Percentiles rank a stretch among this genome's conserved stretches.
phyloP scores from a whole-genome alignment of 2,888 invertebrate species.

The Melanargia galathea region DNA sequence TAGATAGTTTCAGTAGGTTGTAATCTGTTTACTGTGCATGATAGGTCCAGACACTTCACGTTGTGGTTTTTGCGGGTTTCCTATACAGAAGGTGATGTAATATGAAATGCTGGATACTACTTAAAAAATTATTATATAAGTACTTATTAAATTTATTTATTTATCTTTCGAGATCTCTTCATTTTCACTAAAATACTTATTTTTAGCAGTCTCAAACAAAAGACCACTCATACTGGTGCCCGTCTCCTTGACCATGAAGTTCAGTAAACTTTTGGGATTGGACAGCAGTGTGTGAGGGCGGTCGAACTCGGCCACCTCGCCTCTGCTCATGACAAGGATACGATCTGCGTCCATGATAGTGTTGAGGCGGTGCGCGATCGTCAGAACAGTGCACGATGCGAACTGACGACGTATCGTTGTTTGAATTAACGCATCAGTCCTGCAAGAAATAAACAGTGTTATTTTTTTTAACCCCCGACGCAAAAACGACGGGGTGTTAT shows the following conservation, averaged over 20 bases:
- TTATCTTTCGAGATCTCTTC: conserved; percentile 17
- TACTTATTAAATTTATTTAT: background rate
- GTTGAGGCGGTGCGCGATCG: conserved; percentile 94
- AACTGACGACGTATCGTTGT: conserved; percentile 90
- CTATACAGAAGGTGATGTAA: too few relatives aligned
- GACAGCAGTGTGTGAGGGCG: conserved; percentile 84
- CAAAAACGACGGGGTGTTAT: too few relatives aligned
- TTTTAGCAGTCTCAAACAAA: conserved; percentile 64
- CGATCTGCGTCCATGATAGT: conserved; percentile 96
- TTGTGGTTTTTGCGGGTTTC: too few relatives aligned
- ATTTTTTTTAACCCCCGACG: too few relatives aligned
- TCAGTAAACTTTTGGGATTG: conserved; percentile 81
- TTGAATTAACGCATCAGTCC: conserved; percentile 89
- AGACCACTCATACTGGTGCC: conserved; percentile 74
- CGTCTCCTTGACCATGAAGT: conserved; percentile 86
- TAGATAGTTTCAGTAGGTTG: too few relatives aligned
- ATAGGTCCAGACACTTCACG: too few relatives aligned
- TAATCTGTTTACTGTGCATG: too few relatives aligned
- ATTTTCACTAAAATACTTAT: conserved; percentile 49
- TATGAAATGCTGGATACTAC: background rate
- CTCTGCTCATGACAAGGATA: conserved; percentile 92
- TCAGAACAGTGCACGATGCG: conserved; percentile 90
- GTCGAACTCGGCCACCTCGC: conserved; percentile 87
- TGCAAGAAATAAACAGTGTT: conserved; percentile 45
- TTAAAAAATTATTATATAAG: too few relatives aligned